Conservation (phyloP, 2,113 vertebrate genomes). For the Murina feae region DNA sequence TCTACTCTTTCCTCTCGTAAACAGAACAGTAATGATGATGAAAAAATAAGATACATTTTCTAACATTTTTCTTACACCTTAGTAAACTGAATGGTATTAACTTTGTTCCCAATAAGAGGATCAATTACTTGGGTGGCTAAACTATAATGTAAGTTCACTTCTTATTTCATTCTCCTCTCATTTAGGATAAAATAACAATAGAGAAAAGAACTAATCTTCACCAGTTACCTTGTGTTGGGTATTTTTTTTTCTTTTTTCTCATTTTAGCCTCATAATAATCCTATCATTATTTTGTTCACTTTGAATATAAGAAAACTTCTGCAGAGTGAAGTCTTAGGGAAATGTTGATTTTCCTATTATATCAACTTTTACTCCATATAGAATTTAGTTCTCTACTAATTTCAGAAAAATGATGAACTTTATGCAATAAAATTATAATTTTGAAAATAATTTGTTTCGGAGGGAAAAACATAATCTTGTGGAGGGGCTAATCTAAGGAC, state of each 20-base stretch:
- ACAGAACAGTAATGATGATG: neutral
- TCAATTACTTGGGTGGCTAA: neutral
- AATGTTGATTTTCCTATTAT: neutral
- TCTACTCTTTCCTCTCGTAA: neutral
- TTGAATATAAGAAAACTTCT: neutral
- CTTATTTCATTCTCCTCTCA: neutral
- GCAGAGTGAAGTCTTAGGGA: neutral
- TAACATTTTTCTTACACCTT: neutral
- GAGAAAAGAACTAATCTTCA: neutral
- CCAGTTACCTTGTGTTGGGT: neutral
- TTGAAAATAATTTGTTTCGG: constrained; percentile 3
- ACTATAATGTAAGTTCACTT: neutral
- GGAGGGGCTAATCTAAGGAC: neutral
- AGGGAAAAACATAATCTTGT: neutral
- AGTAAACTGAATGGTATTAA: neutral
- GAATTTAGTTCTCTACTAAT: neutral
- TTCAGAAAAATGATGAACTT: neutral
- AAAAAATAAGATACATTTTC: neutral
- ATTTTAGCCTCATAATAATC: neutral
- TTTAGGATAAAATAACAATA: neutral
- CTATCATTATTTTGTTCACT: neutral
- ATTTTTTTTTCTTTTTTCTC: neutral
- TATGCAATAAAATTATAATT: neutral
- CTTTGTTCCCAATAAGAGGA: neutral
- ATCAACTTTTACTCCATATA: neutral